Percentiles rank a stretch among this genome's conserved stretches.
phyloP scores from a whole-genome alignment of 2,797 vertebrate genomes.

The Smutsia gigantea region DNA sequence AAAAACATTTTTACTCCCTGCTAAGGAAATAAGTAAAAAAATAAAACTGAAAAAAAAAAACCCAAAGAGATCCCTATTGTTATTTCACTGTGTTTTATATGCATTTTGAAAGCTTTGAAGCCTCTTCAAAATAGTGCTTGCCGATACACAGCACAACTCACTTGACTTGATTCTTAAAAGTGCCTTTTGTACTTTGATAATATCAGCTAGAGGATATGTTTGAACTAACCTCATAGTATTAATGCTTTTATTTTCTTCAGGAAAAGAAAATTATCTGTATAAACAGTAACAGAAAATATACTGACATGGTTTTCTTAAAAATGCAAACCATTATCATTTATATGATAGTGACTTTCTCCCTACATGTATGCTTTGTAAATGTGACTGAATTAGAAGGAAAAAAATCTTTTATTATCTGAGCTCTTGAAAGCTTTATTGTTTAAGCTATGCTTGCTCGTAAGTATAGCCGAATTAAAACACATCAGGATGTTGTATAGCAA shows the following conservation, averaged over 20 bases:
- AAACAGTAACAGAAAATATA: slow-evolving; percentile 1
- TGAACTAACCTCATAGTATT: slow-evolving; percentile 48
- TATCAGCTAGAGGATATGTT: slow-evolving; percentile 65
- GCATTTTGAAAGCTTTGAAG: slow-evolving; percentile 53
- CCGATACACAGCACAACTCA: slow-evolving; percentile 61
- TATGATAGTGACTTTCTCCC: neutral
- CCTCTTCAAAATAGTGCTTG: slow-evolving; percentile 44
- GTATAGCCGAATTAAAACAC: neutral
- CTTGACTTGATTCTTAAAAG: slow-evolving; percentile 68
- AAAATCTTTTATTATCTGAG: slow-evolving; percentile 40
- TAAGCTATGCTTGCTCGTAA: slow-evolving; percentile 20
- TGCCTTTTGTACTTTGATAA: slow-evolving; percentile 69
- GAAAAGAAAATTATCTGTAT: slow-evolving; percentile 32
- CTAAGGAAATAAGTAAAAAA: slow-evolving; percentile 48
- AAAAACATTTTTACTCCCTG: neutral
- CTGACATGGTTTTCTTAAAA: slow-evolving; percentile 54
- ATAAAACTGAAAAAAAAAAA: slow-evolving; percentile 14
- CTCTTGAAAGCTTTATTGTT: slow-evolving; percentile 37
- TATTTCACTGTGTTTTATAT: slow-evolving; percentile 63
- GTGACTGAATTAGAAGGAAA: slow-evolving; percentile 36
- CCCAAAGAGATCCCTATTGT: neutral
- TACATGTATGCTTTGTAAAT: slow-evolving; percentile 25
- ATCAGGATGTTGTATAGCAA: neutral
- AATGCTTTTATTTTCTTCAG: slow-evolving; percentile 62
- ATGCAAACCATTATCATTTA: slow-evolving; percentile 40